Conservation (phyloP, 2,888 invertebrate species). For the Camptogramma bilineatum region DNA sequence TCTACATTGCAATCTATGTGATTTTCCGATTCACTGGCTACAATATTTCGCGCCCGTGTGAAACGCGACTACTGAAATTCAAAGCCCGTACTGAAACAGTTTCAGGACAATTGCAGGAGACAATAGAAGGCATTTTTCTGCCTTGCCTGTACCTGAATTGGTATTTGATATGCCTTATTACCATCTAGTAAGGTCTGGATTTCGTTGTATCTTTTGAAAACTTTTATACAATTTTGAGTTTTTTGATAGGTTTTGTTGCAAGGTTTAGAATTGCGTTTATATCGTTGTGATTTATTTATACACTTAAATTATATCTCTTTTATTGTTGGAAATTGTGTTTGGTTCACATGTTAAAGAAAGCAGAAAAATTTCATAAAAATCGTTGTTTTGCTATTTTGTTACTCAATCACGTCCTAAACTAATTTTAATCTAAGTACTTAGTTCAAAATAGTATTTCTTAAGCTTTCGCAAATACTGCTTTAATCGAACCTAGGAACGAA, state of each 20-base stretch:
- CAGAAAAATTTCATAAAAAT: too few species aligned
- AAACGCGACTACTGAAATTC: conserved; percentile 45
- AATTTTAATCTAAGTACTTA: too few species aligned
- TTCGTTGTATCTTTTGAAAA: not conserved
- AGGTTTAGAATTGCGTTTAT: conserved; percentile 2
- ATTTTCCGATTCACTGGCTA: conserved; percentile 52
- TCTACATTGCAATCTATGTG: conserved; percentile 46
- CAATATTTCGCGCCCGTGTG: conserved; percentile 43
- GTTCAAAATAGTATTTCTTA: too few species aligned
- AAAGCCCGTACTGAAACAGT: conserved; percentile 38
- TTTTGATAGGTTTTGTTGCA: conserved; percentile 4
- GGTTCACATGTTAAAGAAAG: not conserved
- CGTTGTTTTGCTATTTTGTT: too few species aligned
- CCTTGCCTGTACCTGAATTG: conserved; percentile 6
- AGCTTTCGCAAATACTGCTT: too few species aligned
- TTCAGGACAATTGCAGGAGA: conserved; percentile 36
- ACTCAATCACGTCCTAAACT: too few species aligned
- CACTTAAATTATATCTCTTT: not conserved
- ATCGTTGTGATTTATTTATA: not conserved
- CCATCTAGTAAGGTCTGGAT: conserved; percentile 9
- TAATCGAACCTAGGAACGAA: too few species aligned
- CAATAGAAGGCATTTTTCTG: conserved; percentile 40
- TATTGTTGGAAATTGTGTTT: not conserved
- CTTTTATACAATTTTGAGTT: conserved; percentile 1
- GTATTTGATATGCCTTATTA: conserved; percentile 15